Evolutionary conservation across 2,113 vertebrate genomes (phyloP), one percentile per base, ranked within the genome.

Genomic region (Himantopus leucocephalus): DNA sequence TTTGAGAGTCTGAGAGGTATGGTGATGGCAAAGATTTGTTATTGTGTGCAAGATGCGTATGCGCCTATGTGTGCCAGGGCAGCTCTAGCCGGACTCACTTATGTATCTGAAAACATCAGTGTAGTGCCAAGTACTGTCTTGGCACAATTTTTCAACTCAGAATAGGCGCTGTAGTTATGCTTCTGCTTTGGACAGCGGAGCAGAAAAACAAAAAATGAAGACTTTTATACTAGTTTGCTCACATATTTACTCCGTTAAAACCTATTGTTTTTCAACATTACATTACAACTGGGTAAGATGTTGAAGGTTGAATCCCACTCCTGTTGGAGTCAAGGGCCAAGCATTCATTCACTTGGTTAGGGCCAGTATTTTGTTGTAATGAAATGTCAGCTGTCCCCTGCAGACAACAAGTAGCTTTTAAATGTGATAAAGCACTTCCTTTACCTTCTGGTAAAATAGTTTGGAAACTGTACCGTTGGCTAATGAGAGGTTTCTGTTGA

Each of bases 201-300:
- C 32, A 74, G 29, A 53, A 74, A 86, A 73, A 3, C 5, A 70
- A 66, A 48, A 90, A 58, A 3, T 24, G 23, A 89, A 64, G 20
- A 43, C 9, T 77, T 90, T 32, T 74, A 6, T 66, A 37, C 41
- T 55, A 5, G 17, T 62, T 70, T 77, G 6, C 17, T 91, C 14
- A 27, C 19, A 12, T 56, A 80, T 29, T 91, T 91, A 62, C 37
- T 32, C 32, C 66, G 20, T 14, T 43, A 37, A 60, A 73, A 52
- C 4, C 5, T 30, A 15, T 0, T 47, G 24, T 22, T 94, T 91
- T 85, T 47, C 26, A 32, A 86, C 70, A 41, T 53, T 67, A 34
- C 0, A 0, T 60, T 70, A 81, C 58, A 37, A 63, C 8, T 0
- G 0, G 66, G 19, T 15, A 50, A 14, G 18, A 70, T 20, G 14